Evolutionary conservation across 2,888 invertebrate genomes (phyloP).

Genomic region (Iselma pallidipennis): DNA sequence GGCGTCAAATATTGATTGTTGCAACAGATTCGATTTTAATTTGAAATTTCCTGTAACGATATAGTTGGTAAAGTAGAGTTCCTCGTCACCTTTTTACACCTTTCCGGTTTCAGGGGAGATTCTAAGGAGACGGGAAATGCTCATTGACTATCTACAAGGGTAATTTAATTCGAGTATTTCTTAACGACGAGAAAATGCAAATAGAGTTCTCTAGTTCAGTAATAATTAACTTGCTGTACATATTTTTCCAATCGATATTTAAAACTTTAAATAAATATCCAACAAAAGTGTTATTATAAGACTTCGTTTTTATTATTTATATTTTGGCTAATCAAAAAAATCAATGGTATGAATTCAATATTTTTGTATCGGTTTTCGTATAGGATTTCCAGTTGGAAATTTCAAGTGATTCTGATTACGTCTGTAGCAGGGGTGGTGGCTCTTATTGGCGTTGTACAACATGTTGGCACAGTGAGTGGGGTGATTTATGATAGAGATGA

Average conservation of each 20-base stretch:
- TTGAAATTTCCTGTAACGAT: background rate
- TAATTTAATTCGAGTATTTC: background rate
- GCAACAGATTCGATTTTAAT: background rate
- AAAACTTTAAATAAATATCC: too few species aligned
- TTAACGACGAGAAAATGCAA: background rate
- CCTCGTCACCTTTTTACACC: background rate
- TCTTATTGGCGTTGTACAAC: background rate
- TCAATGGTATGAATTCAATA: background rate
- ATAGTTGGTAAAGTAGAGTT: background rate
- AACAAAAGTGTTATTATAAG: too few species aligned
- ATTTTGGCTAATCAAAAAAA: background rate
- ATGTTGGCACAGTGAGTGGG: background rate
- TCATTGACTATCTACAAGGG: background rate
- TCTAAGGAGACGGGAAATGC: background rate
- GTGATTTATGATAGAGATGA: constrained; percentile 41
- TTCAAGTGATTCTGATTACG: background rate
- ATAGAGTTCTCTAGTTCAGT: background rate
- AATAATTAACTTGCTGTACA: too few species aligned
- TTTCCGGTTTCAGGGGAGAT: background rate
- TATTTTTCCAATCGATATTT: too few species aligned
- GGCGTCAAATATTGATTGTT: too few species aligned
- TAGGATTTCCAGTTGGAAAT: background rate
- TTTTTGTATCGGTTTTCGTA: background rate
- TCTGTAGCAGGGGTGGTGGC: background rate
- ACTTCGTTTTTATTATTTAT: too few species aligned